Conservation (phyloP, 2,797 vertebrate genomes). For the Pantherophis alleghaniensis region DNA sequence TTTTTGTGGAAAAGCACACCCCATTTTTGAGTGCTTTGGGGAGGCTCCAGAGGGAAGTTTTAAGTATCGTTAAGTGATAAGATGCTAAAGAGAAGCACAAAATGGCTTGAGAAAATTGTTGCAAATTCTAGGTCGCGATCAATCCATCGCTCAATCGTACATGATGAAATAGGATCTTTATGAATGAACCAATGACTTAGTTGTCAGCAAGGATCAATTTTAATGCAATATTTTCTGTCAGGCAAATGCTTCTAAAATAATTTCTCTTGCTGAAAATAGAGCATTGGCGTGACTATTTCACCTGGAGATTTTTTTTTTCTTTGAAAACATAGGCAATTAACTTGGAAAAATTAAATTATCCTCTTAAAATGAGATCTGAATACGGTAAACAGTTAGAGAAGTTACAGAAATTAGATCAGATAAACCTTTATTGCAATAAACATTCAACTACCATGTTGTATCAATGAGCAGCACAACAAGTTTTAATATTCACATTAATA, state of each 20-base stretch:
- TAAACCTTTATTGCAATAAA: neutral
- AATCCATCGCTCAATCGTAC: neutral
- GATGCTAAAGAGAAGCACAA: neutral
- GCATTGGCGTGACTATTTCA: neutral
- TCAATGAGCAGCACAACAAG: neutral
- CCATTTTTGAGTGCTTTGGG: too few species aligned
- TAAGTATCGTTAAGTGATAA: neutral
- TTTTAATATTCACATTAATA: neutral
- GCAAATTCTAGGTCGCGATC: neutral
- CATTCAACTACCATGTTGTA: neutral
- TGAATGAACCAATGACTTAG: constrained; percentile 19
- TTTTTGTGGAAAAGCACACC: too few species aligned
- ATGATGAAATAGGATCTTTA: constrained; percentile 22
- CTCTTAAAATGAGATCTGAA: neutral
- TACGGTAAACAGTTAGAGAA: neutral
- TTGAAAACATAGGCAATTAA: neutral
- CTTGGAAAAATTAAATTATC: neutral
- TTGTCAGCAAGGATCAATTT: constrained; percentile 9
- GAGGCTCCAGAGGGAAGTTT: neutral
- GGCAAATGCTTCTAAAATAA: neutral
- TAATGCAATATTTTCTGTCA: constrained; percentile 10
- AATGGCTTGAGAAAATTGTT: constrained; percentile 16
- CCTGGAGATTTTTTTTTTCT: neutral
- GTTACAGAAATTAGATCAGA: neutral
- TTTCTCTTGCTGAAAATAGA: neutral